phyloP scores from a whole-genome alignment of 2,888 invertebrate species.

The Endomychus coccineus region DNA sequence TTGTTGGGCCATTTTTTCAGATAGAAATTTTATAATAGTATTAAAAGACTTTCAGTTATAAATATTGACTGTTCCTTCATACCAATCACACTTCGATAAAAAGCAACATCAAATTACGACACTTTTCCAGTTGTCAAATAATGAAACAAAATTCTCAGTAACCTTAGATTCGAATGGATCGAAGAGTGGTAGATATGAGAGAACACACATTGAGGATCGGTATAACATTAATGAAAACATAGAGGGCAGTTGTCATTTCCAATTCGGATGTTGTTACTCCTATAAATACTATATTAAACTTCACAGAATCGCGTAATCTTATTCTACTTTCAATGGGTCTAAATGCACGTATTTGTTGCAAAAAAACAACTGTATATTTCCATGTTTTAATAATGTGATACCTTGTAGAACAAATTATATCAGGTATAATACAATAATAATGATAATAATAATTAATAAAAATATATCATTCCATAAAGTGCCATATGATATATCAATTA shows the following conservation, averaged over 20 bases:
- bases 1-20: conserved; percentile 14
- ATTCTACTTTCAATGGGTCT: too few relatives aligned
- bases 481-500: conserved; percentile 14
- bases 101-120: too few relatives aligned
- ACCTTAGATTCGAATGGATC: too few relatives aligned
- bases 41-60: too few relatives aligned
- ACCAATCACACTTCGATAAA: too few relatives aligned
- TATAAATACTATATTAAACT: not conserved
- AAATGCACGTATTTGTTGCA: not conserved
- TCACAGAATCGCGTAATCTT: not conserved
- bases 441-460: too few relatives aligned
- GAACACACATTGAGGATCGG: not conserved
- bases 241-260: too few relatives aligned
- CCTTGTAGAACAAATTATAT: conserved; percentile 3
- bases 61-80: too few relatives aligned
- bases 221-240: too few relatives aligned
- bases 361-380: not conserved
- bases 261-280: not conserved
- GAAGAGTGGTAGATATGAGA: not conserved
- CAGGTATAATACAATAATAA: conserved; percentile 11
- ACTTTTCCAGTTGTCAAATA: too few relatives aligned
- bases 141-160: too few relatives aligned
- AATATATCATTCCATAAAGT: conserved; percentile 16
- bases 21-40: conserved; percentile 15
- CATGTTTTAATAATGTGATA: not conserved